Evolutionary conservation across 2,113 vertebrate genomes (phyloP).

Genomic region (Eleginops maclovinus): DNA sequence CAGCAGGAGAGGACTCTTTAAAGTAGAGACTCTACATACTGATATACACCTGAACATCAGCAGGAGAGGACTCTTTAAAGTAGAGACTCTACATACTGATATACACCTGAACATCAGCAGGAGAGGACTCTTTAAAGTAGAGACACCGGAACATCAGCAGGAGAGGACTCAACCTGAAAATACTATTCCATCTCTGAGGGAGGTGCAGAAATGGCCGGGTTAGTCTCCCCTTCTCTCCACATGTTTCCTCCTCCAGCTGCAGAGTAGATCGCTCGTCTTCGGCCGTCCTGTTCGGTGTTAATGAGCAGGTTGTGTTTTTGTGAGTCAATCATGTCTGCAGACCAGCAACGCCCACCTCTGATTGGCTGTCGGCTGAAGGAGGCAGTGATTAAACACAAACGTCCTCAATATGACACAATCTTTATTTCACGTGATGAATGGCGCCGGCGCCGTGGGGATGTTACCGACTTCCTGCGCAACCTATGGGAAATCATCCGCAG

Average conservation of each 20-base stretch:
- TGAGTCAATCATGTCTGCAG: conserved; percentile 24
- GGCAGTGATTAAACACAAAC: conserved; percentile 1
- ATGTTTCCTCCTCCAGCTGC: background rate
- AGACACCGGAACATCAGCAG: no score
- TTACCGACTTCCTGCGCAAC: background rate
- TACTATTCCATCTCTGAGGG: no score
- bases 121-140: no score
- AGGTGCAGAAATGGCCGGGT: background rate
- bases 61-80: no score
- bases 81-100: no score
- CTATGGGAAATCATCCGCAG: background rate
- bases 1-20: no score
- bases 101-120: no score
- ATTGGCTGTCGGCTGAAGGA: conserved; percentile 18
- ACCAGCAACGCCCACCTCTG: background rate
- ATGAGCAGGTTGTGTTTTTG: background rate
- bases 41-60: no score
- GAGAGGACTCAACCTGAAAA: no score
- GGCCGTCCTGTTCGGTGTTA: background rate
- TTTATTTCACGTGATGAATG: conserved; percentile 35
- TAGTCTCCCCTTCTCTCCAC: background rate
- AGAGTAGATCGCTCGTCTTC: background rate
- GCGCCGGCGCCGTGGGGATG: background rate
- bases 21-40: no score
- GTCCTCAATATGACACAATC: background rate